phyloP scores from a whole-genome alignment of 2,113 vertebrate genomes.

The Sitta europaea region DNA sequence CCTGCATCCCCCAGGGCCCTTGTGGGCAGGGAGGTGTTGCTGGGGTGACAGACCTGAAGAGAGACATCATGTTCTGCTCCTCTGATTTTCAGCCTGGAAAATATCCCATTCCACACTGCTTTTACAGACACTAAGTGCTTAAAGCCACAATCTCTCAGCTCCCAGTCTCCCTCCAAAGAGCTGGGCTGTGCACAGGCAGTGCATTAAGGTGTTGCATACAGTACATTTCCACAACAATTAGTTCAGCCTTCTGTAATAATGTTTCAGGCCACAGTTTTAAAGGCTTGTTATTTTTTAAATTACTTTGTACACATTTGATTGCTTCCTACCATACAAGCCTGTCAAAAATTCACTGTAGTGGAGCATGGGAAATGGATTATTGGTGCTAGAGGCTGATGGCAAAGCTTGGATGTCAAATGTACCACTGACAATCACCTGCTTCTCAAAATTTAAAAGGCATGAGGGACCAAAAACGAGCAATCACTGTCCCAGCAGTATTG shows the following conservation, averaged over 20 bases:
- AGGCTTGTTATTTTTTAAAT: background rate
- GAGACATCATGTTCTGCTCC: background rate
- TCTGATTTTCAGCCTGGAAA: background rate
- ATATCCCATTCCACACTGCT: background rate
- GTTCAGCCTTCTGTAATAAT: background rate
- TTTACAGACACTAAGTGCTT: background rate
- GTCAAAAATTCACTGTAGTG: background rate
- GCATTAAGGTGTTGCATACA: background rate
- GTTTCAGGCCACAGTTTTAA: background rate
- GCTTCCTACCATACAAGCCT: background rate
- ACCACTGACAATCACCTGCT: background rate
- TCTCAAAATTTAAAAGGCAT: background rate
- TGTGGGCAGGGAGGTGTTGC: fast-evolving
- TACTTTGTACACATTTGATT: background rate
- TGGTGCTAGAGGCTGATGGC: background rate
- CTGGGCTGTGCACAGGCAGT: background rate
- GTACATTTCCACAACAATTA: background rate
- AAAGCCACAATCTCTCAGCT: background rate
- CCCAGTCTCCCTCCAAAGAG: background rate
- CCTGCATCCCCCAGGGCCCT: background rate
- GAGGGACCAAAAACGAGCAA: background rate
- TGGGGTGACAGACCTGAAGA: background rate
- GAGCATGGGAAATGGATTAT: background rate
- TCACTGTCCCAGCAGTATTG: background rate
- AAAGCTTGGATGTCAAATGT: background rate